Percentiles rank a stretch among this genome's conserved stretches.
These are phyloP conservation scores for Apodemia duryi DNA, from an alignment of 2,888 invertebrate species.

Conservation along the genomic window DNA sequence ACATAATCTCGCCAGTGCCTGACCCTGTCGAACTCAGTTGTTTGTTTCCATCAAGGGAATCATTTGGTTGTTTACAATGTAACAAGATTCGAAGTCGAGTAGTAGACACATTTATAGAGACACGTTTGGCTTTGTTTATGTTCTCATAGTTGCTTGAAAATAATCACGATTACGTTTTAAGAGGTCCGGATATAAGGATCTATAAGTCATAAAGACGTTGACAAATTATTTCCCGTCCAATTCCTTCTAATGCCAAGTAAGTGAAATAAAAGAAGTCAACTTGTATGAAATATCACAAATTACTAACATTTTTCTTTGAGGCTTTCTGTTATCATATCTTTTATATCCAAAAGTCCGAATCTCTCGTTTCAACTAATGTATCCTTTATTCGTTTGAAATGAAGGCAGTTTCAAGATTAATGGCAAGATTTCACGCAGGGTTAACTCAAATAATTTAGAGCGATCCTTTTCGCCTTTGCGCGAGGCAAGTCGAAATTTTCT, in stretches of 20 bases:
- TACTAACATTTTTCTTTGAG: conserved; percentile 20
- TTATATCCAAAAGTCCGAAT: conserved; percentile 24
- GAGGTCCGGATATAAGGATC: too few relatives aligned
- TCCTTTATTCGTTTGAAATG: conserved; percentile 29
- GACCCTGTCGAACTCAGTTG: too few relatives aligned
- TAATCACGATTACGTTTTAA: too few relatives aligned
- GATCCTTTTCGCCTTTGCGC: conserved; percentile 41
- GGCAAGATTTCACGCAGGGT: conserved; percentile 56
- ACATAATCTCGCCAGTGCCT: too few relatives aligned
- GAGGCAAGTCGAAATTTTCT: conserved; percentile 18
- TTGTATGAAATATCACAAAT: conserved; percentile 15
- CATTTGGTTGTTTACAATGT: too few relatives aligned
- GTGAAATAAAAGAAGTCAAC: conserved; percentile 19
- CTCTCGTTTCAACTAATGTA: conserved; percentile 35
- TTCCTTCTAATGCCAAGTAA: neutral
- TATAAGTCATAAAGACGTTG: too few relatives aligned
- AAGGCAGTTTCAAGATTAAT: conserved; percentile 51
- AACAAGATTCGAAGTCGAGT: too few relatives aligned
- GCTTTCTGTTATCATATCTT: conserved; percentile 23
- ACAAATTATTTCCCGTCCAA: too few relatives aligned
- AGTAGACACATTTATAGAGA: too few relatives aligned
- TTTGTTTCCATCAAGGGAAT: too few relatives aligned
- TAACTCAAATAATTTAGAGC: conserved; percentile 55
- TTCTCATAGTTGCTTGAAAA: too few relatives aligned
- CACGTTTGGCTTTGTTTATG: too few relatives aligned